Conservation (phyloP, 2,113 vertebrate species). For the Arizona elegans region DNA sequence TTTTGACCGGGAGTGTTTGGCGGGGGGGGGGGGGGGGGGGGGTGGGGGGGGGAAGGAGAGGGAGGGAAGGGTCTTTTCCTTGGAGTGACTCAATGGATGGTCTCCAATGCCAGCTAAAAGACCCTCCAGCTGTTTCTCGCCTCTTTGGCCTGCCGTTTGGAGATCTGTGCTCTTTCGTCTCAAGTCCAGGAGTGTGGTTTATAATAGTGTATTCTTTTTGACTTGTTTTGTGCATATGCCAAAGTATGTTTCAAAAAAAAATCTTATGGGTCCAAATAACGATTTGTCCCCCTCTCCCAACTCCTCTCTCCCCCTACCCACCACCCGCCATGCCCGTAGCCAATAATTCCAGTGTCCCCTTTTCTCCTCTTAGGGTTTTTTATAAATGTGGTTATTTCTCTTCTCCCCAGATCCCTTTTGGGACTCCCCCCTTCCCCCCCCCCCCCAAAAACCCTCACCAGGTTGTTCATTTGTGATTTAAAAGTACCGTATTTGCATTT, state of each 20-base stretch:
- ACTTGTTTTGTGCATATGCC: slow-evolving; percentile 49
- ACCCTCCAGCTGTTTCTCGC: slow-evolving; percentile 56
- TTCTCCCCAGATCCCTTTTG: too few species aligned
- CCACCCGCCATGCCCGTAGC: not conserved
- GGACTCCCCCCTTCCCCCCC: not conserved
- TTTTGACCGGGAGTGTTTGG: slow-evolving; percentile 24
- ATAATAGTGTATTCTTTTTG: slow-evolving; percentile 45
- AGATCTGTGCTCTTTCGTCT: slow-evolving; percentile 59
- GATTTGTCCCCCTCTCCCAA: slow-evolving; percentile 35
- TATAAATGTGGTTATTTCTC: not conserved
- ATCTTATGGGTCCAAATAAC: slow-evolving; percentile 55
- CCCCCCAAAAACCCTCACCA: not conserved
- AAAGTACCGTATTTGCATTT: slow-evolving; percentile 36
- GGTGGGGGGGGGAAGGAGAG: slow-evolving; percentile 6
- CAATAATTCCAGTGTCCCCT: slow-evolving; percentile 30
- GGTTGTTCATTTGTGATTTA: slow-evolving; percentile 35
- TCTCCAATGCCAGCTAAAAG: slow-evolving; percentile 47
- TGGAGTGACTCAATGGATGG: slow-evolving; percentile 41
- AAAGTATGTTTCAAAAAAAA: slow-evolving; percentile 58
- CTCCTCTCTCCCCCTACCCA: not conserved
- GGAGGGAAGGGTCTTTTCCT: slow-evolving; percentile 52
- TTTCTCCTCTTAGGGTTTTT: not conserved
- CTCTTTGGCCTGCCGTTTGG: slow-evolving; percentile 60
- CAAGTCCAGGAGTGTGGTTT: slow-evolving; percentile 59
- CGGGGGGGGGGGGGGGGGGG: slow-evolving; percentile 5